These are phyloP conservation scores for Octodonta nipae DNA, from an alignment of 2,888 invertebrate species.

Conservation along the genomic window DNA sequence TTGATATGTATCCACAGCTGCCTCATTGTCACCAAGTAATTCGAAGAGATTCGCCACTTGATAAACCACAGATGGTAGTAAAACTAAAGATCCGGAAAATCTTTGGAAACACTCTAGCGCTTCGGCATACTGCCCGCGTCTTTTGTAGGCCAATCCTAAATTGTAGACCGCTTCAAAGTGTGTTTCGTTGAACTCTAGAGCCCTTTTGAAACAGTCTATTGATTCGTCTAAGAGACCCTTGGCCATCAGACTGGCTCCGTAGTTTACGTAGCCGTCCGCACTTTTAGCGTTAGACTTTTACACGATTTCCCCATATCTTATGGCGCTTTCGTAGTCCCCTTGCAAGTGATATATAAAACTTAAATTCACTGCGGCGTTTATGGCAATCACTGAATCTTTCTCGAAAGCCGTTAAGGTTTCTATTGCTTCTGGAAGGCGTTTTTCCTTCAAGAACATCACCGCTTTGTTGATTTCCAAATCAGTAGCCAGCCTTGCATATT, in stretches of 20 bases:
- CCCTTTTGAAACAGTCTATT: constrained; percentile 56
- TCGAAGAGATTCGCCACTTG: constrained; percentile 71
- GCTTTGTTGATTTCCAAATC: constrained; percentile 87
- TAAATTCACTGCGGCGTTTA: constrained; percentile 73
- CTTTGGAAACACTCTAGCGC: constrained; percentile 70
- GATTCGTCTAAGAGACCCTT: constrained; percentile 58
- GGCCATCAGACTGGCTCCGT: constrained; percentile 65
- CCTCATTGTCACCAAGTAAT: constrained; percentile 45
- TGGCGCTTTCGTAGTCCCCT: constrained; percentile 65
- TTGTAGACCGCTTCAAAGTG: constrained; percentile 78
- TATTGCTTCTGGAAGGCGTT: constrained; percentile 65
- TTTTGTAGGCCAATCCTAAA: constrained; percentile 60
- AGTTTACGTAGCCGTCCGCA: constrained; percentile 71
- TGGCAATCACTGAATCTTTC: constrained; percentile 70
- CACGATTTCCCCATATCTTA: constrained; percentile 60
- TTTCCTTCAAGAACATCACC: constrained; percentile 68
- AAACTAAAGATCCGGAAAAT: constrained; percentile 41
- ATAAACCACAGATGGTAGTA: constrained; percentile 48
- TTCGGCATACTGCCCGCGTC: constrained; percentile 54
- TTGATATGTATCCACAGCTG: constrained; percentile 52
- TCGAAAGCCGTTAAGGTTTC: constrained; percentile 76
- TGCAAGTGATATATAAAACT: constrained; percentile 75
- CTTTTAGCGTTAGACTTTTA: constrained; percentile 63
- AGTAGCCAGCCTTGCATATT: constrained; percentile 65
- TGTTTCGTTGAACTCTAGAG: constrained; percentile 64